Conservation (phyloP, 2,888 invertebrate genomes). For the Athrips mouffetella region DNA sequence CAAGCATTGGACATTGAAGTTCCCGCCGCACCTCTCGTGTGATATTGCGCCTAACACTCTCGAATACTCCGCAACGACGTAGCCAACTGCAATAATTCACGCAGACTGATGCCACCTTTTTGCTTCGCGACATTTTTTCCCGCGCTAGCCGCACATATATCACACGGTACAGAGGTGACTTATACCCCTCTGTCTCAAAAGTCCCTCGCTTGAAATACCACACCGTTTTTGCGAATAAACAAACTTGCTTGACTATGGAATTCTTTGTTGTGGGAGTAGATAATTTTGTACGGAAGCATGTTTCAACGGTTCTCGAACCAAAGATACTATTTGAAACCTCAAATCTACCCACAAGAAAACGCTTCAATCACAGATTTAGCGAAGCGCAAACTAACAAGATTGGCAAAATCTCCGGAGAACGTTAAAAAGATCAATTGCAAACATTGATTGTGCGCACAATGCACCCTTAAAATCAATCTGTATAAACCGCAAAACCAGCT, state of each 20-base stretch:
- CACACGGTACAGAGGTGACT: constrained; percentile 37
- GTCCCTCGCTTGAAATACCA: constrained; percentile 43
- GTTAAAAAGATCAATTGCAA: constrained; percentile 71
- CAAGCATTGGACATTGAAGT: not conserved
- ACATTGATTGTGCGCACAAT: constrained; percentile 65
- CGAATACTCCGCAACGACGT: constrained; percentile 62
- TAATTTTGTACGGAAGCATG: constrained; percentile 9
- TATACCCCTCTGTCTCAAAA: constrained; percentile 30
- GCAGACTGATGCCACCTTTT: constrained; percentile 71
- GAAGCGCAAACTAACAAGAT: constrained; percentile 45
- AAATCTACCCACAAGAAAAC: constrained; percentile 24
- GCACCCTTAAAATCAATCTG: constrained; percentile 59
- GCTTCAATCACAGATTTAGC: constrained; percentile 31
- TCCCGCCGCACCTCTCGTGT: not conserved
- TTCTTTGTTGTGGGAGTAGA: constrained; percentile 21
- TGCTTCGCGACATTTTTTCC: constrained; percentile 75
- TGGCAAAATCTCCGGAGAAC: constrained; percentile 50
- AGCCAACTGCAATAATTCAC: constrained; percentile 69
- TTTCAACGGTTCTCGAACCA: not conserved
- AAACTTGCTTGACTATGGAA: constrained; percentile 23
- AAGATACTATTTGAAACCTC: not conserved
- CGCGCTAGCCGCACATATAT: constrained; percentile 73
- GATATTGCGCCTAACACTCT: constrained; percentile 29
- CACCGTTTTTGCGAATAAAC: constrained; percentile 36
- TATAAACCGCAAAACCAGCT: constrained; percentile 70